phyloP scores from a whole-genome alignment of 2,797 vertebrate genomes.

The Poeciliopsis gracilis region DNA sequence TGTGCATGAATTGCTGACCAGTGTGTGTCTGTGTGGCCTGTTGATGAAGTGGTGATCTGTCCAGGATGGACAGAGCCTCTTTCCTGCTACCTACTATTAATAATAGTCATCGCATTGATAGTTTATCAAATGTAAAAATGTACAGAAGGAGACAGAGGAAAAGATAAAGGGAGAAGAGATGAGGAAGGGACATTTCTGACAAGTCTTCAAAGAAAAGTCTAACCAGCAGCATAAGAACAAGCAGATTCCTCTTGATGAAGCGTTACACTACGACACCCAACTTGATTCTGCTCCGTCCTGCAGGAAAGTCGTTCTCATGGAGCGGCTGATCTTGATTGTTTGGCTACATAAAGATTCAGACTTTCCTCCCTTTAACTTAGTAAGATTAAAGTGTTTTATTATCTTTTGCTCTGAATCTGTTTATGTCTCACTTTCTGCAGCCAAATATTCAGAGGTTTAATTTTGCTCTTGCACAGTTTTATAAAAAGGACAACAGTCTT shows the following conservation, averaged over 20 bases:
- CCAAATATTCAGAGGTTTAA: conserved; percentile 14
- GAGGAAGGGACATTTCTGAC: conserved; percentile 1
- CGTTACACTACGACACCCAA: conserved; percentile 7
- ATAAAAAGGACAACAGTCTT: background rate
- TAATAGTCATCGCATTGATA: background rate
- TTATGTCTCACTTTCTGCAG: conserved; percentile 10
- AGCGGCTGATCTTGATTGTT: conserved; percentile 4
- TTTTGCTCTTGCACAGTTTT: background rate
- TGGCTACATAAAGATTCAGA: conserved; percentile 5
- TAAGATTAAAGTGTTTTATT: conserved; percentile 13
- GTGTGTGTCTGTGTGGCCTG: background rate
- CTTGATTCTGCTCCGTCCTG: conserved; percentile 8
- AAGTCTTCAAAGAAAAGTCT: conserved; percentile 28
- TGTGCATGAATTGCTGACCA: background rate
- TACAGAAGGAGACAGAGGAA: conserved; percentile 48
- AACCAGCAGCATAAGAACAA: conserved; percentile 34
- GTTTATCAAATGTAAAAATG: background rate
- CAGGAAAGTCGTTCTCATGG: background rate
- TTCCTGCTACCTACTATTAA: no score
- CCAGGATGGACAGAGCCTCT: no score
- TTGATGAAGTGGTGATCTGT: no score
- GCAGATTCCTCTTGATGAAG: conserved; percentile 17
- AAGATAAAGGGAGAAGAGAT: conserved; percentile 19
- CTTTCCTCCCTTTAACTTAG: conserved; percentile 10
- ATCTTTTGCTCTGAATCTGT: background rate